Percentiles rank a stretch among this genome's conserved stretches.
These are phyloP conservation scores for Toxostoma redivivum DNA, from an alignment of 2,113 vertebrate genomes.

Conservation along the genomic window DNA sequence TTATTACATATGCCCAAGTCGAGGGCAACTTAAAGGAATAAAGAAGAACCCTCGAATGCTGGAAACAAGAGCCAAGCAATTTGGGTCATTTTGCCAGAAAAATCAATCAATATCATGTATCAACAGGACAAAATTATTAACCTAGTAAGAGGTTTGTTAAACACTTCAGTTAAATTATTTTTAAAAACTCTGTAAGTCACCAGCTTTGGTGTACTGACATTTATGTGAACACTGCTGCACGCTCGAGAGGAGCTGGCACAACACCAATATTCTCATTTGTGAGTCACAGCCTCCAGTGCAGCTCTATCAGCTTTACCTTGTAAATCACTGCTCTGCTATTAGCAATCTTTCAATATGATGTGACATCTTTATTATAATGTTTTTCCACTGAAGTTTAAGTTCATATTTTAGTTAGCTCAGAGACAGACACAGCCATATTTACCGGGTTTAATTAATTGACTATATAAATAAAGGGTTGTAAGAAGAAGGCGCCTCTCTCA, in stretches of 20 bases:
- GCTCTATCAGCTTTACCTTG: slow-evolving; percentile 9
- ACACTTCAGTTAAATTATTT: not conserved
- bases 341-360: slow-evolving; percentile 48
- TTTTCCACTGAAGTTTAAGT: slow-evolving; percentile 52
- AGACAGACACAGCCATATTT: slow-evolving; percentile 42
- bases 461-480: slow-evolving; percentile 49
- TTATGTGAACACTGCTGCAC: not conserved
- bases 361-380: slow-evolving; percentile 61
- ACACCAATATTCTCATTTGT: slow-evolving; percentile 29
- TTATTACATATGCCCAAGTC: not conserved
- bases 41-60: not conserved
- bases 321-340: slow-evolving; percentile 51
- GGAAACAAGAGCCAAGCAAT: not conserved
- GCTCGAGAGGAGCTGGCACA: slow-evolving; percentile 14
- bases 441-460: slow-evolving; percentile 51
- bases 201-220: not conserved
- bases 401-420: slow-evolving; percentile 53
- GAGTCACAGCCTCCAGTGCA: slow-evolving; percentile 26
- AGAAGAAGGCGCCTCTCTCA: not conserved
- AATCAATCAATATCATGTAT: not conserved
- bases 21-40: not conserved
- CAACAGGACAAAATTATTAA: not conserved
- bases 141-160: not conserved
- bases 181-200: not conserved
- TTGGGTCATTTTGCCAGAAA: not conserved